Evolutionary conservation across 2,113 vertebrate genomes (phyloP).

Genomic region (Saguinus midas): DNA sequence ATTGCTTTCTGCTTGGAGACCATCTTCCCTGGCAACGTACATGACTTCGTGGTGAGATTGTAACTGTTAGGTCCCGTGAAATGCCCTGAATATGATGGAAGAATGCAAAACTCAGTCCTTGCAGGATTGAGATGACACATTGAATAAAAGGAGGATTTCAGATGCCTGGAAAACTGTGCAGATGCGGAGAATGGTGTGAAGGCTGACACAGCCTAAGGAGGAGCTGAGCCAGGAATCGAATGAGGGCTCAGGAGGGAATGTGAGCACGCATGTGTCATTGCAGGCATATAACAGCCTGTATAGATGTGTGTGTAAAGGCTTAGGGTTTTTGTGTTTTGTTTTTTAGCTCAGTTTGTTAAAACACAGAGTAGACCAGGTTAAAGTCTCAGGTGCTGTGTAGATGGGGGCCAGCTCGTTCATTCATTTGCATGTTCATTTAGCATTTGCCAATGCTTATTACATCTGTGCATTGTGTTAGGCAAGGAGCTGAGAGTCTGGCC

Average conservation of each 20-base stretch:
- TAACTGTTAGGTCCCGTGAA: not conserved
- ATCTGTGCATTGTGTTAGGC: not conserved
- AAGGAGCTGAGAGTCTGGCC: not conserved
- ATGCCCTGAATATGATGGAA: not conserved
- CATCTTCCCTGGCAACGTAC: not conserved
- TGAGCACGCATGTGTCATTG: accelerated
- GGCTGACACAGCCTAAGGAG: not conserved
- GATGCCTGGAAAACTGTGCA: not conserved
- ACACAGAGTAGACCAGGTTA: not conserved
- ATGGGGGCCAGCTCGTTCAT: not conserved
- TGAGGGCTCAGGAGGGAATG: not conserved
- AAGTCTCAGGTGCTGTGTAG: not conserved
- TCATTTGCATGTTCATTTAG: too few species aligned
- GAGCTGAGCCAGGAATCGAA: not conserved
- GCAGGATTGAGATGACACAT: not conserved
- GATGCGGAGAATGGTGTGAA: not conserved
- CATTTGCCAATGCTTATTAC: too few species aligned
- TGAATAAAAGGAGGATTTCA: not conserved
- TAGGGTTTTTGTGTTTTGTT: too few species aligned
- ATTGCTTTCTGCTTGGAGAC: not conserved
- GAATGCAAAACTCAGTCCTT: not conserved
- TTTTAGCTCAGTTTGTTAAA: not conserved
- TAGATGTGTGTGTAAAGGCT: not conserved
- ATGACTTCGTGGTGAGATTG: not conserved
- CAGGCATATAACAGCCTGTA: not conserved